Base-by-base conservation (phyloP, 1,140 invertebrate genomes). In the Drosophila azteca region DNA sequence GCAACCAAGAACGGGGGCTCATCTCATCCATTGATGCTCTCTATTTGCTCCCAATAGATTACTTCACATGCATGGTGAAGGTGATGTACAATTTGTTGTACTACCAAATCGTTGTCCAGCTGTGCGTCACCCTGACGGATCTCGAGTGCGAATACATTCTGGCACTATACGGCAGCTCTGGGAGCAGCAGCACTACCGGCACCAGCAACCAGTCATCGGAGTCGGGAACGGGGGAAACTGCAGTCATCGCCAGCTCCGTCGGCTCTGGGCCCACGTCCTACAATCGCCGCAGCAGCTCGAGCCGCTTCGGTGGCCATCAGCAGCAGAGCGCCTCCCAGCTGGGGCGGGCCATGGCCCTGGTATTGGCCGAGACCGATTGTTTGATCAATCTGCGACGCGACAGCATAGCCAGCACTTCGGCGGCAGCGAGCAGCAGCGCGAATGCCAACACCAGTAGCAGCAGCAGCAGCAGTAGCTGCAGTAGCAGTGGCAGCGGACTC, bases 71-170 rank as follows among this genome's bases (percentile, higher is more conserved):
- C 83, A 94, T 98, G 66, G 95, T 98, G 0, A 95, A 96, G 89
- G 94, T 96, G 71, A 92, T 98, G 39, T 98, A 97, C 93, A 97
- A 98, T 92, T 93, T 98, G 44, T 93, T 96, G 45, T 98, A 97
- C 92, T 95, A 98, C 90, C 97, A 98, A 94, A 95, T 97, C 41
- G 93, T 98, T 22, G 92, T 95, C 1, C 95, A 95, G 76, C 81
- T 97, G 6, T 95, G 91, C 50, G 78, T 90, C 39, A 90, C 79
- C 2, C 70, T 97, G 90, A 94, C 92, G 55, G 92, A 85, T 31
- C 67, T 92, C 6, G 93, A 94, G 83, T 90, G 93, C 43, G 82
- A 92, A 51, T 80, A 91, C 77, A 82, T 91, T 73, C 55, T 91
- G 67, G 53, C 67, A 8, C 77, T 87, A 6, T 90, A 71, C 53